These are phyloP conservation scores for Anthophora plumipes DNA, from an alignment of 2,888 invertebrate genomes.

Conservation along the genomic window DNA sequence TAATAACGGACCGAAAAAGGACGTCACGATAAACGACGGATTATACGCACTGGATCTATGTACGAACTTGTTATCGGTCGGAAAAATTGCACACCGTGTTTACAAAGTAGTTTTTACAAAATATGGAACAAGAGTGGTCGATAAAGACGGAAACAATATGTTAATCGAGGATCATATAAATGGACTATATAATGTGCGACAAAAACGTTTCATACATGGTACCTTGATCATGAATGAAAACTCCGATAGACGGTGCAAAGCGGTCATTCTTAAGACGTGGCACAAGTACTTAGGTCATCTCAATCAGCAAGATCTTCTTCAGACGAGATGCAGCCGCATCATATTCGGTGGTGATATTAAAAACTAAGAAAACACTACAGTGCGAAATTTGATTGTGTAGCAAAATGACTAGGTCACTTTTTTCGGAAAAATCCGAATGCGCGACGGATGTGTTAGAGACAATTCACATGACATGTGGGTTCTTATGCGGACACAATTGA, in stretches of 20 bases:
- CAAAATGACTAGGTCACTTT: not conserved
- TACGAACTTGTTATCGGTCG: not conserved
- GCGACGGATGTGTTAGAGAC: not conserved
- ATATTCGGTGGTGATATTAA: not conserved
- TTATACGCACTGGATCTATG: not conserved
- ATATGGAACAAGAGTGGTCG: not conserved
- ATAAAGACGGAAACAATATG: not conserved
- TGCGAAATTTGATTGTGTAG: no score
- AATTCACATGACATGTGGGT: slow-evolving; percentile 11
- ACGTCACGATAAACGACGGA: not conserved
- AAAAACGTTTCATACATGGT: no score
- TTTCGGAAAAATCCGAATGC: not conserved
- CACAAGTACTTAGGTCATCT: not conserved
- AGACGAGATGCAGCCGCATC: not conserved
- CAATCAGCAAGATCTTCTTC: not conserved
- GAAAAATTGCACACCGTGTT: not conserved
- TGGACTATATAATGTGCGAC: not conserved
- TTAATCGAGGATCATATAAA: not conserved
- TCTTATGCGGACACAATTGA: not conserved
- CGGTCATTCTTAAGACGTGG: not conserved
- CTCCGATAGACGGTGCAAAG: no score
- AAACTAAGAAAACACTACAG: no score
- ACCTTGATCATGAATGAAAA: no score
- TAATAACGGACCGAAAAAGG: not conserved
- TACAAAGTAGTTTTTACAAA: not conserved